phyloP scores from a whole-genome alignment of 1,140 invertebrate species.

The Bombyx mori region ASM3026992v2 NC_085133.1:5207001-5207500 shows the following conservation, averaged over 20 bases:
- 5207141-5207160: no score
- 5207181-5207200: constrained; percentile 80
- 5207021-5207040: no score
- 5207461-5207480: no score
- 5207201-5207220: constrained; percentile 74
- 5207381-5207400: constrained; percentile 69
- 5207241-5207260: constrained; percentile 77
- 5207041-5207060: no score
- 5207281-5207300: constrained; percentile 26
- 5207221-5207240: constrained; percentile 79
- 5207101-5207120: no score
- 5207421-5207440: no score
- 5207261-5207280: constrained; percentile 58
- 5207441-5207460: no score
- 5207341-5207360: constrained; percentile 78
- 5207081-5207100: no score
- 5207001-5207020: no score
- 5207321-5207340: constrained; percentile 47
- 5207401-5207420: not conserved
- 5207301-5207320: constrained; percentile 10
- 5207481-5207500: no score
- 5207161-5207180: constrained; percentile 35
- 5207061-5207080: no score
- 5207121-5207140: no score
- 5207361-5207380: constrained; percentile 72